Evolutionary conservation across 2,797 vertebrate species (phyloP), one percentile per base, ranked within the genome.

Genomic region (Selene dorsalis): DNA sequence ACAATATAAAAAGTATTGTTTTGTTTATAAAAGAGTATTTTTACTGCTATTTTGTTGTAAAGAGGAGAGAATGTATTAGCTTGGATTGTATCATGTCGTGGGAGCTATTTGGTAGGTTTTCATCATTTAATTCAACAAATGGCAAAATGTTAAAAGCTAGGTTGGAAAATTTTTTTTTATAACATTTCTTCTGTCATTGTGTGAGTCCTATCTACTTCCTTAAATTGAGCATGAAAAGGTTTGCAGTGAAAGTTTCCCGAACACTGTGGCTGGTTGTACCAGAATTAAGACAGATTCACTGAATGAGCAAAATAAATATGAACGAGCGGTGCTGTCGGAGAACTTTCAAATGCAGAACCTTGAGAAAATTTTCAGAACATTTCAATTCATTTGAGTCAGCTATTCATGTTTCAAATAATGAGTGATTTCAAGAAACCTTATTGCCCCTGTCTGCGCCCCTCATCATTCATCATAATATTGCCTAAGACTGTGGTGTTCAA

Each of bases 1-100:
- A 79, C 30, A 65, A 70, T 82, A 84, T 73, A 79, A 69, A 76
- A 81, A 56, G 50, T 79, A 77, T 68, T 67, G 76, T 84, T 85
- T 92, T 87, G 66, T 91, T 93, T 79, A 88, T 86, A 87, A 89
- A 86, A 89, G 83, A 92, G 69, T 94, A 92, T 91, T 91, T 92
- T 89, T 90, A 89, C 87, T 84, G 84, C 86, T 86, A 89, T 91
- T 92, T 91, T 93, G 84, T 91, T 92, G 89, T 90, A 90, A 92
- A 88, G 69, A 86, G 87, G 80, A 88, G 76, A 92, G 82, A 92
- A 93, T 91, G 89, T 92, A 87, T 88, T 77, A 82, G 76, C 70
- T 89, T 81, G 85, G 84, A 87, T 91, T 91, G 90, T 90, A 87
- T 75, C 45, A 75, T 50, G 57, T 62, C 24, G 67, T 57, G 81